phyloP scores from a whole-genome alignment of 2,888 invertebrate genomes.

The Sympetrum striolatum region DNA sequence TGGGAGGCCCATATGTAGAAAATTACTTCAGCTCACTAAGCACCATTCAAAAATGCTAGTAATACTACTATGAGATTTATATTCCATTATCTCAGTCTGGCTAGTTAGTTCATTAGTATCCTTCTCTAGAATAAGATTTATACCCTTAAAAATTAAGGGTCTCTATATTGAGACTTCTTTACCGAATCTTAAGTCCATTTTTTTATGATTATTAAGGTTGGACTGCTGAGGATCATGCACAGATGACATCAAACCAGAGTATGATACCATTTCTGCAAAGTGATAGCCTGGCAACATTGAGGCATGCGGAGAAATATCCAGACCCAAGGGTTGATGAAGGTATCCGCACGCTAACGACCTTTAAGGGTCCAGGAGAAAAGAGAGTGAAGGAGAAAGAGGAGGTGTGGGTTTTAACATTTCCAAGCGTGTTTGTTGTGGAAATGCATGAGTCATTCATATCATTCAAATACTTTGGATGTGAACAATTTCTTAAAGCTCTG shows the following conservation, averaged over 20 bases:
- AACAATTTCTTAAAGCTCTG: constrained; percentile 36
- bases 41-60: too few relatives aligned
- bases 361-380: constrained; percentile 32
- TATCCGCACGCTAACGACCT: constrained; percentile 25
- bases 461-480: constrained; percentile 34
- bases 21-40: too few relatives aligned
- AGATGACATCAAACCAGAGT: constrained; percentile 53
- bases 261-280: constrained; percentile 50
- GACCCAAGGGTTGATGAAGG: constrained; percentile 15
- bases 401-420: constrained; percentile 42
- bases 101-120: too few relatives aligned
- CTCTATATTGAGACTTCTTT: too few relatives aligned
- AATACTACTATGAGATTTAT: too few relatives aligned
- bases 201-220: constrained; percentile 51
- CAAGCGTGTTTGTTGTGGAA: constrained; percentile 32
- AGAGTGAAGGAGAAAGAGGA: constrained; percentile 33
- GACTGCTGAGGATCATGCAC: constrained; percentile 55
- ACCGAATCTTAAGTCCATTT: background rate
- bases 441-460: constrained; percentile 32
- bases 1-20: too few relatives aligned
- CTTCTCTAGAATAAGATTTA: too few relatives aligned
- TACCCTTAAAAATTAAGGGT: too few relatives aligned
- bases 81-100: too few relatives aligned
- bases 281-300: background rate
- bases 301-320: background rate